A percentile compares a stretch with the other conserved stretches of the same genome.
Conservation (phyloP, 2,888 invertebrate genomes). For the Fragum whitleyi region DNA sequence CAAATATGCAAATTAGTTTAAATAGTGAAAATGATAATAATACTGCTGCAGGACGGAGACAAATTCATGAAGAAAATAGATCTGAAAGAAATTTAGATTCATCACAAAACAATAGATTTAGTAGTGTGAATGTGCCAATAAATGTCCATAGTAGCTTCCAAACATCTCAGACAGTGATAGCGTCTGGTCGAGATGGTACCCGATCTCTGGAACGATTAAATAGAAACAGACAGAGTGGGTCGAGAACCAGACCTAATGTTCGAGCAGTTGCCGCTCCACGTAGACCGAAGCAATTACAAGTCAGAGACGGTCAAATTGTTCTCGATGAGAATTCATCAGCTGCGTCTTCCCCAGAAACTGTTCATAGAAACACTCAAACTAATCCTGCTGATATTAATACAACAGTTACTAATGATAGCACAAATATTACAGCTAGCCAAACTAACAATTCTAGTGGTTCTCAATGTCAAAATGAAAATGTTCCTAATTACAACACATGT, state of each 20-base stretch:
- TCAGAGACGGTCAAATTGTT: slow-evolving; percentile 67
- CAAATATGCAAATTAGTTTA: background rate
- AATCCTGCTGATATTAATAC: slow-evolving; percentile 46
- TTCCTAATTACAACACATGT: background rate
- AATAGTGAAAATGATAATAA: background rate
- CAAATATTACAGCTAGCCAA: background rate
- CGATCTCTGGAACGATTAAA: slow-evolving; percentile 54
- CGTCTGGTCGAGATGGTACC: slow-evolving; percentile 7
- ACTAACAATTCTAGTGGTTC: background rate
- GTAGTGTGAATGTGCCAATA: background rate
- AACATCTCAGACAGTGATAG: slow-evolving; percentile 12
- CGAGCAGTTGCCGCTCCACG: slow-evolving; percentile 37
- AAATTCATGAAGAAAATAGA: background rate
- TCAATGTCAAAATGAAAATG: background rate
- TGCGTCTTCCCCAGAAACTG: slow-evolving; percentile 53
- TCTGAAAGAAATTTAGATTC: background rate
- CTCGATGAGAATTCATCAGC: slow-evolving; percentile 52
- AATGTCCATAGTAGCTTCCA: slow-evolving; percentile 11
- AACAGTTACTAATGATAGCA: background rate
- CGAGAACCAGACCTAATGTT: slow-evolving; percentile 39
- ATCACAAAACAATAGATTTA: background rate
- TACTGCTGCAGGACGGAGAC: background rate
- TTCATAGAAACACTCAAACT: slow-evolving; percentile 57
- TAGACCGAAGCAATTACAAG: slow-evolving; percentile 61
- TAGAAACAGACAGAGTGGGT: slow-evolving; percentile 59